phyloP scores from a whole-genome alignment of 2,888 invertebrate genomes.

The Drosophila buzzatii region DNA sequence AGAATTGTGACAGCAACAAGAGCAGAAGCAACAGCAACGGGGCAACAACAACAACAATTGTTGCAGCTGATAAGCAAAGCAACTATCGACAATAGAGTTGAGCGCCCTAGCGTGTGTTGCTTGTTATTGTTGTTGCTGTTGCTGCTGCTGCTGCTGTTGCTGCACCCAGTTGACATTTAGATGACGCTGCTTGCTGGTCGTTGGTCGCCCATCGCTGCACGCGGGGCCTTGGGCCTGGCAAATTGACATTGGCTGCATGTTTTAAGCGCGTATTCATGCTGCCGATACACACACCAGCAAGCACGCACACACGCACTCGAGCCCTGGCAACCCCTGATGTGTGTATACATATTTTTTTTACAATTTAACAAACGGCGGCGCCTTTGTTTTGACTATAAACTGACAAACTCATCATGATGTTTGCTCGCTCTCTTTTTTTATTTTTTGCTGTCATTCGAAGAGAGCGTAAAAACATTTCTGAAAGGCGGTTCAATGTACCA shows the following conservation, averaged over 20 bases:
- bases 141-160: slow-evolving; percentile 27
- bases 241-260: slow-evolving; percentile 71
- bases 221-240: slow-evolving; percentile 64
- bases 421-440: slow-evolving; percentile 18
- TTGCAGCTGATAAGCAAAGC: slow-evolving; percentile 59
- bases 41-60: slow-evolving; percentile 39
- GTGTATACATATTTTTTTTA: slow-evolving; percentile 28
- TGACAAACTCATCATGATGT: slow-evolving; percentile 70
- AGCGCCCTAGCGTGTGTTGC: slow-evolving; percentile 41
- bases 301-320: slow-evolving; percentile 21
- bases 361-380: slow-evolving; percentile 71
- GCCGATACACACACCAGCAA: slow-evolving; percentile 30
- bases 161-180: slow-evolving; percentile 77
- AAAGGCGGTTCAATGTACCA: slow-evolving; percentile 45
- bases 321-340: slow-evolving; percentile 3
- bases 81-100: slow-evolving; percentile 65
- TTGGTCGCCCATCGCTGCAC: slow-evolving; percentile 29
- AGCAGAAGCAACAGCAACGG: slow-evolving; percentile 30
- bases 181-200: slow-evolving; percentile 45
- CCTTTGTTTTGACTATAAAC: slow-evolving; percentile 74
- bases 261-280: slow-evolving; percentile 27
- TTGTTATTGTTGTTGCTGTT: slow-evolving; percentile 10
- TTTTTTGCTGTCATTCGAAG: slow-evolving; percentile 6
- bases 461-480: slow-evolving; percentile 23
- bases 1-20: slow-evolving; percentile 44